A percentile compares a stretch with the other conserved stretches of the same genome.
These are phyloP conservation scores for Stichopus horrens DNA, from an alignment of 53 echinoderm and acorn worm species.

Conservation along the genomic window DNA sequence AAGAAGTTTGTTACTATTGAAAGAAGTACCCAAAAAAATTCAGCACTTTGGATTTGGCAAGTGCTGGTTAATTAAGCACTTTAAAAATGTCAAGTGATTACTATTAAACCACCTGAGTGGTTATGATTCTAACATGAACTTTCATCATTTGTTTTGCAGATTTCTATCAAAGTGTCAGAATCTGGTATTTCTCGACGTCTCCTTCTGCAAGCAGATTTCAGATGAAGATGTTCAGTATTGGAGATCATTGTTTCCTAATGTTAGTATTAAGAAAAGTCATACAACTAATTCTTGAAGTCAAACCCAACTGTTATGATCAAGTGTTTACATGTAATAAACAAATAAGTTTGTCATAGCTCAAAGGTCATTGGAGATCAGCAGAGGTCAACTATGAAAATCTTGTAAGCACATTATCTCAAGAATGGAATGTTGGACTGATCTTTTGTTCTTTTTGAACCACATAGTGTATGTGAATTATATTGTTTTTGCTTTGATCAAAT, in stretches of 20 bases:
- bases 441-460: not conserved
- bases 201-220: slow-evolving; percentile 75
- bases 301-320: not conserved
- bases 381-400: no score
- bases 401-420: no score
- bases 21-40: no score
- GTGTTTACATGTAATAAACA: not conserved
- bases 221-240: slow-evolving; percentile 55
- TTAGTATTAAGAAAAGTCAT: slow-evolving; percentile 81
- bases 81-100: no score
- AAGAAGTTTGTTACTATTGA: no score
- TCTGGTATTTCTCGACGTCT: slow-evolving; percentile 75
- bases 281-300: slow-evolving; percentile 13
- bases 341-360: not conserved
- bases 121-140: no score
- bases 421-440: not conserved
- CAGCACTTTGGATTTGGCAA: no score
- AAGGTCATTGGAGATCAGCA: no score
- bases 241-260: slow-evolving; percentile 55
- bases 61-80: no score
- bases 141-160: slow-evolving; percentile 38
- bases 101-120: no score
- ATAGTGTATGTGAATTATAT: not conserved
- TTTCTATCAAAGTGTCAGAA: slow-evolving; percentile 73
- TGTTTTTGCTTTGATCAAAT: not conserved